Base-by-base conservation (phyloP, 1,140 invertebrate species). In the Saccostrea cuccullata region DNA sequence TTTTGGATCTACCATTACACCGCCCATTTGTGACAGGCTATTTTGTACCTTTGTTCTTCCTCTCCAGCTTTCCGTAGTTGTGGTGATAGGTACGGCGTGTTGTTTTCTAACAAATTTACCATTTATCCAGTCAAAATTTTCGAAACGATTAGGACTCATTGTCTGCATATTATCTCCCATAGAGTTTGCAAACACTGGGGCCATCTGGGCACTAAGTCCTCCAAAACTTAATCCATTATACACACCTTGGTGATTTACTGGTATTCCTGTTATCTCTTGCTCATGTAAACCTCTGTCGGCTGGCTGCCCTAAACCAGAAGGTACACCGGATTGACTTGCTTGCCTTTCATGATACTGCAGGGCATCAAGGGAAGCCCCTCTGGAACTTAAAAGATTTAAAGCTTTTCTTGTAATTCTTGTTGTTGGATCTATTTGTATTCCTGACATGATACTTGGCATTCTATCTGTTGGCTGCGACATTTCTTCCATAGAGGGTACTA, bases 291-390 rank as follows among this genome's bases (percentile, higher is more conserved):
- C 70, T 36, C 70, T 77, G 30, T 77, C 70, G 15, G 70, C 70
- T 77, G 70, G 70, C 26, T 77, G 70, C 11, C 70, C 70, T 30
- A 77, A 36, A 36, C 70, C 70, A 30, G 70, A 77, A 2, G 70
- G 70, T 77, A 77, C 70, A 26, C 70, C 70, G 12, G 70, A 26
- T 17, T 77, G 11, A 77, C 70, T 77, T 26, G 70, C 70, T 77
- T 77, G 70, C 30, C 70, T 77, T 30, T 77, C 70, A 36, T 77
- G 70, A 77, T 77, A 77, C 30, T 77, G 70, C 8, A 77, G 26
- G 70, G 26, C 3, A 36, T 77, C 70, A 26, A 77, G 26, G 13
- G 70, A 77, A 12, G 70, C 70, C 26, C 70, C 70, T 30, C 70
- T 26, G 2, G 70, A 77, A 30, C 70, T 77, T 15, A 77, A 15